Conservation (phyloP, 2,888 invertebrate species). For the Tiliacea citrago region DNA sequence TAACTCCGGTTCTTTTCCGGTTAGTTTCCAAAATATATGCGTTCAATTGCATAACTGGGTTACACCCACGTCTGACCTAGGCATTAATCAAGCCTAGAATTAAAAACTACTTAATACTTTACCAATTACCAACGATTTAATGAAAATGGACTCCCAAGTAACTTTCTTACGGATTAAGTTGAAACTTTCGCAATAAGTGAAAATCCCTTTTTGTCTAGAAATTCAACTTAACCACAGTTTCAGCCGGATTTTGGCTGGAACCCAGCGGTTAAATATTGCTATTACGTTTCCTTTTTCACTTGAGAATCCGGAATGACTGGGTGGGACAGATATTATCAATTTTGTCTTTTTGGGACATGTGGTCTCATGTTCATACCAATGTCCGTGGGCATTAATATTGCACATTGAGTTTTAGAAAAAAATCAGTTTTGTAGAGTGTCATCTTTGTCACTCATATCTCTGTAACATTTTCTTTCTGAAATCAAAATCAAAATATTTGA, state of each 20-base stretch:
- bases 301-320: constrained; percentile 11
- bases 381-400: too few species aligned
- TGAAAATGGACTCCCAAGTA: constrained; percentile 7
- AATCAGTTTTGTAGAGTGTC: too few species aligned
- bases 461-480: too few species aligned
- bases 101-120: constrained; percentile 20
- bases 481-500: too few species aligned
- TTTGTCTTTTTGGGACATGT: constrained; percentile 2
- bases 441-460: too few species aligned
- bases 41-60: background rate
- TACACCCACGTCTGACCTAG: background rate
- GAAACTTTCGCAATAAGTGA: constrained; percentile 54
- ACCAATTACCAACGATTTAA: constrained; percentile 33
- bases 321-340: constrained; percentile 24
- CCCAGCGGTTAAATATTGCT: constrained; percentile 39
- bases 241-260: constrained; percentile 30
- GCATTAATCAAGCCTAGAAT: background rate
- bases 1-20: too few species aligned
- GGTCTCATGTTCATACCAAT: background rate
- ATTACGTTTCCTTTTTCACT: constrained; percentile 36
- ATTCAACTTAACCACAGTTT: background rate
- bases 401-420: too few species aligned
- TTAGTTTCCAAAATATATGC: background rate
- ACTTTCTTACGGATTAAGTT: constrained; percentile 9
- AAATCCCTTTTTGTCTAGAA: constrained; percentile 36